These are phyloP conservation scores for Oligia fasciuncula DNA, from an alignment of 2,888 invertebrate genomes.

Conservation along the genomic window DNA sequence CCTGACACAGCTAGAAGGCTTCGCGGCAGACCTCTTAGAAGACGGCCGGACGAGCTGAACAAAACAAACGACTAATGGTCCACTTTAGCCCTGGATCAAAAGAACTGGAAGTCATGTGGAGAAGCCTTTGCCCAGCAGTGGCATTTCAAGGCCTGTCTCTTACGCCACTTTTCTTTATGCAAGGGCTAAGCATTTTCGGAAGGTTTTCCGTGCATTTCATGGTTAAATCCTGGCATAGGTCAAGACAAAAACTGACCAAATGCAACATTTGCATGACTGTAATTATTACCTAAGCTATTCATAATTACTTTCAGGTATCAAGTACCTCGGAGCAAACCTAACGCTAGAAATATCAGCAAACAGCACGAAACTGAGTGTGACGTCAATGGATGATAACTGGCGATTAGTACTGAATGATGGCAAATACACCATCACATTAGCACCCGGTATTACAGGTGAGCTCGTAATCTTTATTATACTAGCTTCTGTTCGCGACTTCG, in stretches of 20 bases:
- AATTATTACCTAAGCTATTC: no score
- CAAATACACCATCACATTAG: conserved; percentile 81
- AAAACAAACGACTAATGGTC: no score
- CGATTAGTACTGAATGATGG: conserved; percentile 81
- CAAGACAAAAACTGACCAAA: not conserved
- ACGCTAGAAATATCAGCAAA: conserved; percentile 77
- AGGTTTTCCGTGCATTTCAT: not conserved
- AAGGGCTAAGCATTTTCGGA: not conserved
- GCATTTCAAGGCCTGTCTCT: no score
- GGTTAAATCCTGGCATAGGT: not conserved
- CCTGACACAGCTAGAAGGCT: no score
- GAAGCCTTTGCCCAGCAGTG: no score
- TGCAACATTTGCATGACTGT: not conserved
- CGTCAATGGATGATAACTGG: conserved; percentile 78
- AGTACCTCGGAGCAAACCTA: conserved; percentile 84
- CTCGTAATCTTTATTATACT: not conserved
- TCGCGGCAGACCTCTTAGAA: no score
- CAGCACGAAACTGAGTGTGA: conserved; percentile 76
- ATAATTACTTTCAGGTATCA: conserved; percentile 77
- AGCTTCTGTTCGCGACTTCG: not conserved
- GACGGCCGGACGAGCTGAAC: no score
- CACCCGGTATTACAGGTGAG: conserved; percentile 82
- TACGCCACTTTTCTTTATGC: not conserved
- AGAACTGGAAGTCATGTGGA: no score
- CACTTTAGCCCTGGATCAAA: no score